Conservation (phyloP, 2,113 vertebrate species). For the Paradoxurus hermaphroditus region DNA sequence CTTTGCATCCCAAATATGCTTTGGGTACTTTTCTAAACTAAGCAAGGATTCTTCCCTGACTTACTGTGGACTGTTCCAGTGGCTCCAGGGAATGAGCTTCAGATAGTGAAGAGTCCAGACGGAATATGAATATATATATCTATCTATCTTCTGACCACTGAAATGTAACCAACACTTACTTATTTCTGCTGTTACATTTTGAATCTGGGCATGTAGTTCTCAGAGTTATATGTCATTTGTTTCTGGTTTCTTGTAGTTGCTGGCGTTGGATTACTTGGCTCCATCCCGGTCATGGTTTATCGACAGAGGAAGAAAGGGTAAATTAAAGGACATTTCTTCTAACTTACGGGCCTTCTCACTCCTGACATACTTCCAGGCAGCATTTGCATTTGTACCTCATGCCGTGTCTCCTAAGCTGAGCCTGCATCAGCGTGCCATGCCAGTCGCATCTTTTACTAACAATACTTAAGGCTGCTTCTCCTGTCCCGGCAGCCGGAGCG, state of each 20-base stretch:
- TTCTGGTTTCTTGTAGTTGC: constrained; percentile 32
- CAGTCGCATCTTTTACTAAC: constrained; percentile 3
- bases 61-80: background rate
- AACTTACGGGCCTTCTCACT: background rate
- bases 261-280: rapidly evolving
- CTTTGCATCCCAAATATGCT: background rate
- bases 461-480: background rate
- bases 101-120: background rate
- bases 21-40: background rate
- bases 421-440: background rate
- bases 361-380: background rate
- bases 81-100: background rate
- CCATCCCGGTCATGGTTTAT: rapidly evolving
- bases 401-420: background rate
- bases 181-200: constrained; percentile 16
- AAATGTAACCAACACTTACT: background rate
- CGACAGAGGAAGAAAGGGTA: constrained; percentile 54
- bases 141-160: background rate
- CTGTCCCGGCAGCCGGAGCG: background rate
- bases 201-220: background rate
- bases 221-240: constrained; percentile 21
- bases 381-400: background rate
- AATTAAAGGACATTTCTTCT: constrained; percentile 33
- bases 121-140: background rate
- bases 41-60: background rate